These are phyloP conservation scores for Pteronotus mesoamericanus DNA, from an alignment of 2,797 vertebrate species.

Conservation along the genomic window DNA sequence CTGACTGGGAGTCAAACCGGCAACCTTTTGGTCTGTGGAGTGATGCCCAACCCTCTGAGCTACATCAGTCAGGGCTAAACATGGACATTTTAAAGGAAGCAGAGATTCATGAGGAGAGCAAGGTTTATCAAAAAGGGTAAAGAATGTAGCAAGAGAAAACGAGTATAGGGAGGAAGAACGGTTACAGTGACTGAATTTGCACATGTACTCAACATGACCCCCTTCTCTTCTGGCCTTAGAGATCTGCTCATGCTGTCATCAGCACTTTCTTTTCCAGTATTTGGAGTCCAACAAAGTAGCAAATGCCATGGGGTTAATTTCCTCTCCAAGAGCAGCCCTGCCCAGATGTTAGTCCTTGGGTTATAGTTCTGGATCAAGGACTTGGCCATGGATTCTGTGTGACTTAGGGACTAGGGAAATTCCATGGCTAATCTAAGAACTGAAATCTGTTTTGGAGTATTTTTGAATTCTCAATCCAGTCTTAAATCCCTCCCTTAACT, in stretches of 20 bases:
- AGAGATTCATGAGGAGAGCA: not conserved
- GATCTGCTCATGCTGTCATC: not conserved
- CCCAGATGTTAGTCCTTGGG: not conserved
- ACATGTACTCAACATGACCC: not conserved
- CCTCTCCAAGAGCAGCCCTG: not conserved
- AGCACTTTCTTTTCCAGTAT: not conserved
- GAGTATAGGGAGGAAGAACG: not conserved
- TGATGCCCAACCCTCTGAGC: not conserved
- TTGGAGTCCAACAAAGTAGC: constrained; percentile 16
- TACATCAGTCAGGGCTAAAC: not conserved
- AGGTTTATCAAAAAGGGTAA: not conserved
- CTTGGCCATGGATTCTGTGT: not conserved
- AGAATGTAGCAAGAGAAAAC: not conserved
- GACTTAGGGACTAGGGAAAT: not conserved
- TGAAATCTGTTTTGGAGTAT: not conserved
- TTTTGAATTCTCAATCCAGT: not conserved
- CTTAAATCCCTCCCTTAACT: not conserved
- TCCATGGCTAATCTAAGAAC: not conserved
- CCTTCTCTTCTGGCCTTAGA: not conserved
- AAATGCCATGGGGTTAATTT: not conserved
- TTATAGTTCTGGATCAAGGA: constrained; percentile 20
- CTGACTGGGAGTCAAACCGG: not conserved
- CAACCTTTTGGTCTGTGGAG: not conserved
- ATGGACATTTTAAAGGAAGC: not conserved
- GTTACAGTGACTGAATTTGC: not conserved